Conservation (phyloP, 2,888 invertebrate genomes). For the Phorcus lineatus region DNA sequence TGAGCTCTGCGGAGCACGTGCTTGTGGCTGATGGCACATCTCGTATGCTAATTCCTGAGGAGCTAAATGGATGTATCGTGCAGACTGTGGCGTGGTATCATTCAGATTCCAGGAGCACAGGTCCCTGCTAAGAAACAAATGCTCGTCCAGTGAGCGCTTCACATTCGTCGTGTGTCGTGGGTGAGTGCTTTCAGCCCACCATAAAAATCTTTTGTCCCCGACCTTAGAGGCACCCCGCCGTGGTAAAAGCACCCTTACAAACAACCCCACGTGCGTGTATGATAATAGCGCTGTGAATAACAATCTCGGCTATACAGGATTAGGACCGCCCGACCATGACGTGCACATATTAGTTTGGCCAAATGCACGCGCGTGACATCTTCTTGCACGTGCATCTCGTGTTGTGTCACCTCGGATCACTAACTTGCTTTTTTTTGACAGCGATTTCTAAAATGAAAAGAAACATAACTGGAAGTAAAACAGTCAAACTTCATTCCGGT, state of each 20-base stretch:
- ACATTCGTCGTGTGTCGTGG: not conserved
- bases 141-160: not conserved
- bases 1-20: no score
- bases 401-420: not conserved
- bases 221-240: not conserved
- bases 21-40: no score
- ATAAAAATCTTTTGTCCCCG: not conserved
- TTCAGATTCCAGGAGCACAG: not conserved
- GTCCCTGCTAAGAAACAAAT: not conserved
- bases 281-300: not conserved
- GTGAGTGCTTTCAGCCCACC: not conserved
- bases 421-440: no score
- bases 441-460: no score
- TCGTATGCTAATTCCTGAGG: not conserved
- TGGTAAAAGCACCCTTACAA: not conserved
- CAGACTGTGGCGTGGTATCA: not conserved
- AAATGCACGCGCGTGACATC: not conserved
- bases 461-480: no score
- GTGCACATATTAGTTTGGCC: not conserved
- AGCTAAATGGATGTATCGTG: not conserved
- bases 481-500: no score
- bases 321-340: not conserved
- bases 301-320: not conserved
- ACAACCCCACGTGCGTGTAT: not conserved
- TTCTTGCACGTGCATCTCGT: not conserved